These are phyloP conservation scores for Palloptera scutellata DNA, from an alignment of 2,888 invertebrate species.

Conservation along the genomic window DNA sequence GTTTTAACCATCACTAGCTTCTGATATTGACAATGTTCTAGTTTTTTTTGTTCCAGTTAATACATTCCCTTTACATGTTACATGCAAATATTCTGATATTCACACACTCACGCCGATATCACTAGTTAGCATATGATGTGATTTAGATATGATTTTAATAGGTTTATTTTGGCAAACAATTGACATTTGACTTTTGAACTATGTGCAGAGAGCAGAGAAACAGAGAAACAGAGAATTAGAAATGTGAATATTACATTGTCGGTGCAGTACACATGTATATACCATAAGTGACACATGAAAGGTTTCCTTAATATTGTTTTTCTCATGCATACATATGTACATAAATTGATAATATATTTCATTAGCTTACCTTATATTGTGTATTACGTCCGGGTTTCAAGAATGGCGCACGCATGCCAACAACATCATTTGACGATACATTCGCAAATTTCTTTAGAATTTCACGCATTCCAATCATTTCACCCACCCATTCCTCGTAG, in stretches of 20 bases:
- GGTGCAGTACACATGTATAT: not conserved
- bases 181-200: conserved; percentile 6
- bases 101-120: not conserved
- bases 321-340: not conserved
- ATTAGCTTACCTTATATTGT: conserved; percentile 78
- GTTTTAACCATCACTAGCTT: not conserved
- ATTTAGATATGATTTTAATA: conserved; percentile 48
- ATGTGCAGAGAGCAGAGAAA: not conserved
- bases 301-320: no score
- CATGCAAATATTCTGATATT: no score
- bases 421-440: conserved; percentile 80
- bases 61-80: no score
- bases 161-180: conserved; percentile 2
- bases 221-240: not conserved
- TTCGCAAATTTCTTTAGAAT: conserved; percentile 84
- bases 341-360: not conserved
- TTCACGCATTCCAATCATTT: conserved; percentile 93
- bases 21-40: not conserved
- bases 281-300: no score
- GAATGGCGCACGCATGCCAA: conserved; percentile 88
- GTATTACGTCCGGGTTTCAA: conserved; percentile 92
- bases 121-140: conserved; percentile 40
- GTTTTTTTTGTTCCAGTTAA: not conserved
- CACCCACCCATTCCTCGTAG: conserved; percentile 92
- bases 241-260: not conserved